Evolutionary conservation across 2,113 vertebrate species (phyloP), one percentile per base, ranked within the genome.

Genomic region (Hippolais icterina): DNA sequence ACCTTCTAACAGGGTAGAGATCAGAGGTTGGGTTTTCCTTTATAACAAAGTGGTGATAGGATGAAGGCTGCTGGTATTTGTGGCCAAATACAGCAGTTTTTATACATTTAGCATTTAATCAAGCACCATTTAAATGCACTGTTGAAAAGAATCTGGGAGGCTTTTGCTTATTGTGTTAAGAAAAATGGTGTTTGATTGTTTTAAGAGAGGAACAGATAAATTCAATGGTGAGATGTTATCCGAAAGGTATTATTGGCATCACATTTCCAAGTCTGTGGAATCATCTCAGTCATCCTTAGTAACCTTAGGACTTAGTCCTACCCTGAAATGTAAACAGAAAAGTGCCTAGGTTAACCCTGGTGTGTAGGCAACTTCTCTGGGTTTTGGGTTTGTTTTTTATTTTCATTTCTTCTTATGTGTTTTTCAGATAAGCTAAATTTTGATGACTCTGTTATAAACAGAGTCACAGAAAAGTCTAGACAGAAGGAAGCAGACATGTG

Each of bases 391-490:
- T 14, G 5, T 13, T 22, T 31, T 17, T 12, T 23, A 28, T 68
- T 49, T 82, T 27, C 0, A 69, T 91, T 39, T 72, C 15, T 57
- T 91, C 33, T 69, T 78, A n/a, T 4, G 5, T 77, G 49, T 83
- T 93, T 97, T 97, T 78, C 91, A 98, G 98, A 98, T 93, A 98
- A 97, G 56, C 88, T 98, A 31, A 97, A 97, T 95, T 97, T 98
- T 94, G 98, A 98, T 92, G 98, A 98, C 66, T 98, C 98, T 1
- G 97, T 98, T 93, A 98, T 98, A 94, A 98, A 98, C 94, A 97
- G 97, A 98, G 97, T 98, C 88, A 98, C 98, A 9, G 98, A 98
- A 85, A 98, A 98, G 77, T 98, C 96, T 50, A 97, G 98, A 56
- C 98, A 98, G 79, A 98, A 97, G 92, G 98, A 98, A 87, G 97